Evolutionary conservation across 1,140 invertebrate genomes (phyloP), one percentile per base, ranked within the genome.

Genomic region (Drosophila lini): DNA sequence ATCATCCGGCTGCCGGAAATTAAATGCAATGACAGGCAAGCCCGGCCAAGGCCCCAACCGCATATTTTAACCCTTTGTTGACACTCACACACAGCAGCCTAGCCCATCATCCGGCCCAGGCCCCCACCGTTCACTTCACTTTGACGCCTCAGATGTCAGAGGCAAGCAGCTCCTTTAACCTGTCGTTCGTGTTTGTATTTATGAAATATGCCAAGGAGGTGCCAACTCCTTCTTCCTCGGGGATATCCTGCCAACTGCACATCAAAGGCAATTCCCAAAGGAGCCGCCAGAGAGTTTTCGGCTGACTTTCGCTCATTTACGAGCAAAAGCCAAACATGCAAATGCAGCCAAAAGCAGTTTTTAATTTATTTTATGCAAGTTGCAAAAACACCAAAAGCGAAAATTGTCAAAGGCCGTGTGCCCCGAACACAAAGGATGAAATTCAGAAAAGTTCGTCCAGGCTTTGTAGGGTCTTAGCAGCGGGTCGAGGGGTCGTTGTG

Each of bases 331-430:
- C 78, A 78, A 71, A 67, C 65, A 67, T 79, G 75, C 48, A 88
- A 85, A 82, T 60, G 75, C 70, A 88, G 74, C 70, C 76, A 85
- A 88, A 85, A 79, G 82, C 82, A 85, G 79, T 88, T 85, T 81
- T 88, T 85, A 70, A 85, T 85, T 88, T 88, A 88, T 85, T 88
- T 85, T 82, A 79, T 85, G 83, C 83, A 82, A 79, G 79, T 79
- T 82, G 71, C 60, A 19, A 44, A 69, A 69, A 45, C 65, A 71
- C 65, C 65, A 70, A 71, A 70, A 71, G 44, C 47, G 41, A 53
- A 82, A 85, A 69, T 82, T 88, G 83, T 85, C 82, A 85, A 85
- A 85, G 83, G 83, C 83, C 56, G 32, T 36, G 32, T 32, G 36
- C 10, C 13, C 31, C 48, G 41, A 48, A 40, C 58, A 78, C 62